Evolutionary conservation across 2,113 vertebrate genomes (phyloP).

Genomic region (Pampusana beccarii): DNA sequence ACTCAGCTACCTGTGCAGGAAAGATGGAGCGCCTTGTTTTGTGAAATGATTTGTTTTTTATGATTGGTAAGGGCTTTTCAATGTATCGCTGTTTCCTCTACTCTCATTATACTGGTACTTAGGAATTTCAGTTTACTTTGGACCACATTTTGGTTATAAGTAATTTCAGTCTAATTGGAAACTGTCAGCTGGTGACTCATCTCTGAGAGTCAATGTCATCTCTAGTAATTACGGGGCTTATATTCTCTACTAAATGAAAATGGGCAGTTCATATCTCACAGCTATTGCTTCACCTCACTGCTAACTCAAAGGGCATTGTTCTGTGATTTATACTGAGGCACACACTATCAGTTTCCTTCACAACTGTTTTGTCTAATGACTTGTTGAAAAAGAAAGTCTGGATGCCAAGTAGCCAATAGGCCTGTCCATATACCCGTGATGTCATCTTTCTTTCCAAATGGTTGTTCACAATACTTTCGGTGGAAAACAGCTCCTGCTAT

Average conservation of each 20-base stretch:
- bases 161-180: constrained; percentile 18
- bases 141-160: background rate
- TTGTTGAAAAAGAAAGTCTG: background rate
- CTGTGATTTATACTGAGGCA: background rate
- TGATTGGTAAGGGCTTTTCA: background rate
- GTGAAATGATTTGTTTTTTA: background rate
- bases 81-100: background rate
- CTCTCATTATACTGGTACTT: background rate
- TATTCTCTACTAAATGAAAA: constrained; percentile 13
- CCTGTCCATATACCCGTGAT: accelerated
- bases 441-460: background rate
- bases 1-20: background rate
- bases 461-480: background rate
- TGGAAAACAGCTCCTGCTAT: background rate
- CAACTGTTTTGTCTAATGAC: background rate
- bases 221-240: background rate
- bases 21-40: background rate
- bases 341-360: background rate
- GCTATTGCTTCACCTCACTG: background rate
- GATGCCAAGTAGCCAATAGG: accelerated
- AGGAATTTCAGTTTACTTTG: background rate
- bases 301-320: background rate
- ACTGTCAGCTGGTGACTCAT: background rate
- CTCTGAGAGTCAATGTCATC: background rate
- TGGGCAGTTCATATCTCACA: background rate